phyloP scores from a whole-genome alignment of 2,113 vertebrate species.

The Propithecus coquereli region DNA sequence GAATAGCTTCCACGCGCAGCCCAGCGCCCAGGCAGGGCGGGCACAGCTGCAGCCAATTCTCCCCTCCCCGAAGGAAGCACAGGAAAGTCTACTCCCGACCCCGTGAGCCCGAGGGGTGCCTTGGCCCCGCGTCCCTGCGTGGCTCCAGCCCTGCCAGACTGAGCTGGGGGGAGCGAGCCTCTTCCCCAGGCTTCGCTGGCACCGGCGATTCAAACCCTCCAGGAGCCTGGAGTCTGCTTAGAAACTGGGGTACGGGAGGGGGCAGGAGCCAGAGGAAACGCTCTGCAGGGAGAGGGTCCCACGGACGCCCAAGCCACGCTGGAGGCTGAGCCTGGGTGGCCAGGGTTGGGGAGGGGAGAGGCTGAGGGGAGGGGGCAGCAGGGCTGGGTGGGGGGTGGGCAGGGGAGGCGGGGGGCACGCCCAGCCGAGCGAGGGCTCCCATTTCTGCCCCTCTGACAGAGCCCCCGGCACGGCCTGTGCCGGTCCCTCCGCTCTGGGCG shows the following conservation, averaged over 20 bases:
- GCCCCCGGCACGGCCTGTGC: fast-evolving
- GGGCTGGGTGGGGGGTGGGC: not conserved
- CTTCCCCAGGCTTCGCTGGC: not conserved
- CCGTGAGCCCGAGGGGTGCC: not conserved
- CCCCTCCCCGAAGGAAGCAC: not conserved
- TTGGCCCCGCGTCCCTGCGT: too few relatives aligned
- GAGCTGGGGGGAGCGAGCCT: not conserved
- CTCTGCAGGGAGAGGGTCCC: not conserved
- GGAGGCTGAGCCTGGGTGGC: not conserved
- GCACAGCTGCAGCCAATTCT: fast-evolving
- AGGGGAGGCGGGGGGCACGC: fast-evolving
- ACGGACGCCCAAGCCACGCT: not conserved
- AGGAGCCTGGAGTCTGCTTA: fast-evolving
- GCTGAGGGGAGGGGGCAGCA: not conserved
- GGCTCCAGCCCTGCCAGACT: not conserved
- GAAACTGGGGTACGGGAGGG: not conserved
- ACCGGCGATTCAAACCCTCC: fast-evolving
- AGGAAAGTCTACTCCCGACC: not conserved
- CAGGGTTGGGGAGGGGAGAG: not conserved
- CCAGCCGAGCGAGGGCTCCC: fast-evolving
- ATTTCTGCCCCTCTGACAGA: too few relatives aligned
- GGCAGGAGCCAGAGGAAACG: not conserved
- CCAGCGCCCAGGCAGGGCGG: not conserved
- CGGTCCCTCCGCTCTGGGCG: too few relatives aligned
- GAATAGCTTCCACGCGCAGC: fast-evolving